A percentile compares a stretch with the other conserved stretches of the same genome.
Conservation (phyloP, 1,140 invertebrate genomes). For the Achroia grisella region DNA sequence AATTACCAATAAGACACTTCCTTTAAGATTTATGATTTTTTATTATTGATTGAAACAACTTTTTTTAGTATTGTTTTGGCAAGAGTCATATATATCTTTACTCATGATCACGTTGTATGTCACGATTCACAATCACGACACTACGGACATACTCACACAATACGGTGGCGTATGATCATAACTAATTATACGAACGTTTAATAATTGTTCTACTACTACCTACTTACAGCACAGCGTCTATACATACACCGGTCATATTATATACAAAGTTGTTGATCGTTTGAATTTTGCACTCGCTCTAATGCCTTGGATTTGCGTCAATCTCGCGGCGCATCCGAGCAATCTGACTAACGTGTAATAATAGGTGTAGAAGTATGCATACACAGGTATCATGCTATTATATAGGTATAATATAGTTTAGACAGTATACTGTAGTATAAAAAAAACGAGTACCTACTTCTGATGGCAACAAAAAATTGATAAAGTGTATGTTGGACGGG, state of each 20-base stretch:
- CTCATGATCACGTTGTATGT: constrained; percentile 6
- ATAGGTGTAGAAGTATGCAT: constrained; percentile 20
- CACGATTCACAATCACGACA: constrained; percentile 12
- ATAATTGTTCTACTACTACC: no score
- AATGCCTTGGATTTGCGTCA: constrained; percentile 29
- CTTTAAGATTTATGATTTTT: no score
- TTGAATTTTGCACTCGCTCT: constrained; percentile 23
- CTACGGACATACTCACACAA: background rate
- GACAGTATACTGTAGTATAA: no score
- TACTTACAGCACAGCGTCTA: no score
- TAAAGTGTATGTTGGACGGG: no score
- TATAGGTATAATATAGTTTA: no score
- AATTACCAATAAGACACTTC: no score
- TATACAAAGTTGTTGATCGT: background rate
- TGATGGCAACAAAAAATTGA: no score
- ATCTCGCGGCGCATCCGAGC: constrained; percentile 17
- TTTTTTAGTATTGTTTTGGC: no score
- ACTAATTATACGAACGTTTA: constrained; percentile 16
- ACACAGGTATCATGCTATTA: background rate
- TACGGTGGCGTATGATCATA: background rate
- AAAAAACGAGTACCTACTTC: no score
- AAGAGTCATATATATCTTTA: no score
- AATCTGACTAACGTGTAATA: constrained; percentile 23
- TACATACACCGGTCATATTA: background rate
- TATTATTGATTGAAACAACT: no score